Evolutionary conservation across 2,113 vertebrate genomes (phyloP).

Genomic region (Emydocephalus ijimae): DNA sequence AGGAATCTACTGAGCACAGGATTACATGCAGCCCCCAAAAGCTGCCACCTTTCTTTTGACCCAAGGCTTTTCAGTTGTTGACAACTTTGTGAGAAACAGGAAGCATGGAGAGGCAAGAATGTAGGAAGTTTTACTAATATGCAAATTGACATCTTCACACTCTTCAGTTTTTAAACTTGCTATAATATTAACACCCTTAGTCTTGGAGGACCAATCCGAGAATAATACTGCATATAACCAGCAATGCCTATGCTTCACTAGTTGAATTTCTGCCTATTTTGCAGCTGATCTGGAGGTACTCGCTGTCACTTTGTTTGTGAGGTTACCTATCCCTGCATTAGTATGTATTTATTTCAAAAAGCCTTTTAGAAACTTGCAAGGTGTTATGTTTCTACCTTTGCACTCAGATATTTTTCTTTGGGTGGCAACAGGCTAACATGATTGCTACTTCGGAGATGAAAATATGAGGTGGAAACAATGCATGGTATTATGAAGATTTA

Average conservation of each 20-base stretch:
- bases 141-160: not conserved
- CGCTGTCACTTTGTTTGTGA: not conserved
- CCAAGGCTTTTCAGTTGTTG: not conserved
- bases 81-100: not conserved
- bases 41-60: not conserved
- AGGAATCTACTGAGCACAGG: not conserved
- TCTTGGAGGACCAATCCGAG: not conserved
- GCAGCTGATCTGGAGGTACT: not conserved
- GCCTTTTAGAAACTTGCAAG: not conserved
- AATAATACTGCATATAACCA: not conserved
- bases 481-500: not conserved
- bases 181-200: not conserved
- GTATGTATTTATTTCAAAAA: not conserved
- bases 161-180: not conserved
- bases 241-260: not conserved
- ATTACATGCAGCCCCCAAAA: not conserved
- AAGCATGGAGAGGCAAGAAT: not conserved
- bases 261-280: not conserved
- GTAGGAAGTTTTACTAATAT: not conserved
- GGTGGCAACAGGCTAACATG: not conserved
- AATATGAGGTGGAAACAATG: not conserved
- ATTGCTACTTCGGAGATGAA: not conserved
- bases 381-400: not conserved
- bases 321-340: not conserved
- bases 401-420: not conserved